phyloP scores from a whole-genome alignment of 2,888 invertebrate genomes.

The Limnephilus marmoratus region DNA sequence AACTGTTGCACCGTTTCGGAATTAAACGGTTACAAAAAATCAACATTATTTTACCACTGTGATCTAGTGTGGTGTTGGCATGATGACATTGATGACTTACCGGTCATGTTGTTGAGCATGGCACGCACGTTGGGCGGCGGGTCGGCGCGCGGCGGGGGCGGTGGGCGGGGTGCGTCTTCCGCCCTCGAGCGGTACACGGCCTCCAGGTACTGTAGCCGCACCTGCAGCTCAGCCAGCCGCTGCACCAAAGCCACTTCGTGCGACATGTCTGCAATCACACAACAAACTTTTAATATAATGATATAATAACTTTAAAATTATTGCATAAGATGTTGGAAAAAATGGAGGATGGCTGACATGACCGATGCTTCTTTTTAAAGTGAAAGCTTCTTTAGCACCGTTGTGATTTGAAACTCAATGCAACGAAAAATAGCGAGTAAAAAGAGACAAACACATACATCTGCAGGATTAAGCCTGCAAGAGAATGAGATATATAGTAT shows the following conservation, averaged over 20 bases:
- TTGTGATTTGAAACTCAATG: too few species aligned
- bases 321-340: not conserved
- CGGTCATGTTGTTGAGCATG: slow-evolving; percentile 64
- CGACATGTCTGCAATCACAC: slow-evolving; percentile 77
- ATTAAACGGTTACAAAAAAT: too few species aligned
- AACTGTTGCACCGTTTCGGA: too few species aligned
- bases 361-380: too few species aligned
- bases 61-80: too few species aligned
- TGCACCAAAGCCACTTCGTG: slow-evolving; percentile 83
- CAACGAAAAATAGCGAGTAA: too few species aligned
- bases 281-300: not conserved
- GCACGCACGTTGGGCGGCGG: slow-evolving; percentile 66
- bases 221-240: slow-evolving; percentile 86
- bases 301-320: not conserved
- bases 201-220: slow-evolving; percentile 87
- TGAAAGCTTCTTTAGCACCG: too few species aligned
- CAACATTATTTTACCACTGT: too few species aligned
- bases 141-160: slow-evolving; percentile 71
- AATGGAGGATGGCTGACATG: too few species aligned
- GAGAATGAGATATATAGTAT: too few species aligned
- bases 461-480: too few species aligned
- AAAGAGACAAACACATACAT: too few species aligned
- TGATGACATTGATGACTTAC: slow-evolving; percentile 35
- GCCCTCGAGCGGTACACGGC: slow-evolving; percentile 86
- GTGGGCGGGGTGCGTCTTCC: slow-evolving; percentile 84